Evolutionary conservation across 1,140 invertebrate species (phyloP), one percentile per base, ranked within the genome.

Genomic region (Eciton burchellii): DNA sequence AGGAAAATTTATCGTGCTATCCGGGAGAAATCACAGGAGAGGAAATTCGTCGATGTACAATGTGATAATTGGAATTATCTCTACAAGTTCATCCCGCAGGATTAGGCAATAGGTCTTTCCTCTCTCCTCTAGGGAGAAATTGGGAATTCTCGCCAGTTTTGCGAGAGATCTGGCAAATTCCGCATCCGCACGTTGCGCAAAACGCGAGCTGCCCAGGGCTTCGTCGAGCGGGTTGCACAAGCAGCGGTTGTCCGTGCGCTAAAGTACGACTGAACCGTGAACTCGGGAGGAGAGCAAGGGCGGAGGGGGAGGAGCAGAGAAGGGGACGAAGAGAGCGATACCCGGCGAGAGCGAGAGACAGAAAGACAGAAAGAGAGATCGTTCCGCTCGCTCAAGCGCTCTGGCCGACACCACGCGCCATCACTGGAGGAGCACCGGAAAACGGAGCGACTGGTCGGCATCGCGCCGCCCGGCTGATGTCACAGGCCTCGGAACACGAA

Each of bases 381-480:
- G 1, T 54, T 35, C 35, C 21, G 5, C 71, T 41, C 14, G 9
- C 43, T 60, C 8, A 24, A 70, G 59, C 47, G 21, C 73, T 4
- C 43, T 21, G 21, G 41, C 9, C 52, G 73, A 77, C 74, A 77
- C 21, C 62, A 68, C 74, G 60, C 73, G 73, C 60, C 74, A 68
- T 21, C 49, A 70, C 68, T 72, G 54, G n/a, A 59, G 66, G 19
- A 81, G 60, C 54, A 73, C 41, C 68, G 77, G 21, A 41, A 76
- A 63, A 79, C 74, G 47, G 35, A 68, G 21, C 6, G 45, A 66
- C 6, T 77, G 29, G 56, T 74, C 57, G n/a, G 24, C 60, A 77
- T 5, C 45, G 60, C 47, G 47, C 11, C 16, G 47, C 21, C 35
- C 62, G 29, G 49, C 35, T n/a, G 43, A 77, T n/a, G 29, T 77